Base-by-base conservation (phyloP, 2,113 vertebrate species). In the Takifugu bimaculatus region DNA sequence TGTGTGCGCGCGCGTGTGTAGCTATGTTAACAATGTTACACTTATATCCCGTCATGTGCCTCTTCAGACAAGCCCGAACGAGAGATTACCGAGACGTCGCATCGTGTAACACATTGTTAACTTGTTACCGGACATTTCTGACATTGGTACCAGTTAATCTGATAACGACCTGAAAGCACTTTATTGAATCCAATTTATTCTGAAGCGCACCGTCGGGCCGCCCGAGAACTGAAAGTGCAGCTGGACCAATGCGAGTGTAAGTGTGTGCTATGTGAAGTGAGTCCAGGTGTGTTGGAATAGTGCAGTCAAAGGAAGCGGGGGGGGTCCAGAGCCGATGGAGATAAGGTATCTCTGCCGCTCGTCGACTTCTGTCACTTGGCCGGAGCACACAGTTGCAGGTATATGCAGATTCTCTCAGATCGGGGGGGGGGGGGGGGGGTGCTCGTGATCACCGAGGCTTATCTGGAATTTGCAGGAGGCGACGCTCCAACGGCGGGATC, bases 351-450 rank as follows among this genome's bases (percentile, higher is more conserved):
- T 76, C 59, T 54, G 44, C 42, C 54, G 29, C 35, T 60, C 26
- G 50, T 60, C 48, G 35, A 69, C 82, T 86, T 85, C 82, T 80
- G 62, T 87, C 67, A 70, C 67, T 85, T 85, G 84, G 83, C 80
- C 63, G 57, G 25, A 67, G 70, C 66, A 32, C 61, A 50, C 54
- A 60, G 74, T 54, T 77, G 71, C 68, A 82, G 79, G 76, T 79
- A 70, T 59, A 70, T 72, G 74, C 74, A 79, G 85, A 86, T 89
- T 83, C 76, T 68, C 85, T 87, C 87, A 13, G 35, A 27, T 45
- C 6, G 50, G 57, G 39, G 25, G 56, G 67, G 60, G 54, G 39
- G 67, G 63, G 70, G 26, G 35, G 1, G 26, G 15, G 14, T 13
- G 2, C 45, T 39, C 35, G 35, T 11, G 35, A 14, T 48, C 45